Conservation (phyloP, 2,797 vertebrate genomes). For the Austrolebias charrua region DNA sequence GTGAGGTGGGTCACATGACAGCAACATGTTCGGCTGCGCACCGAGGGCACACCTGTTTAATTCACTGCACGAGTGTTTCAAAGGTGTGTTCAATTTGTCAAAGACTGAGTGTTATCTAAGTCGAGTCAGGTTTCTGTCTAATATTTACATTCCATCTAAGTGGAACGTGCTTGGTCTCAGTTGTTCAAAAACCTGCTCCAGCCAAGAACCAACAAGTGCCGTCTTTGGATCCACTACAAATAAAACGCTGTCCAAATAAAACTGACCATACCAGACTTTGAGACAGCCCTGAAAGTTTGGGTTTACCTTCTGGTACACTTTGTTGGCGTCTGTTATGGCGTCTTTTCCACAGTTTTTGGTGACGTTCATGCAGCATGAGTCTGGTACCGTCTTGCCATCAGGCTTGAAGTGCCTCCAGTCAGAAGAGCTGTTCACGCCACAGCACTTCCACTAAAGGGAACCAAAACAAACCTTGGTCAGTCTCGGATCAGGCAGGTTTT, state of each 20-base stretch:
- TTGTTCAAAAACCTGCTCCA: not conserved
- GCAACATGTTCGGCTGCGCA: not conserved
- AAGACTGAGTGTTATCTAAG: constrained; percentile 1
- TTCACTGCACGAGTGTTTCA: not conserved
- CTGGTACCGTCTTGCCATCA: constrained; percentile 63
- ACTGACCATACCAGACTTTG: not conserved
- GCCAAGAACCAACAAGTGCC: too few species aligned
- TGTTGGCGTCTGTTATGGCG: constrained; percentile 21
- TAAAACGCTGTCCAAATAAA: not conserved
- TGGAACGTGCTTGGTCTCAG: constrained; percentile 4
- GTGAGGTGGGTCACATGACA: too few species aligned
- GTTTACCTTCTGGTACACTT: constrained; percentile 74
- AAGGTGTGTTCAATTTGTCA: not conserved
- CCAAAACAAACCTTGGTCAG: constrained; percentile 6
- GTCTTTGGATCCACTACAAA: too few species aligned
- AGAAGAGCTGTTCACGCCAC: constrained; percentile 73
- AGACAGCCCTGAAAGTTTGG: not conserved
- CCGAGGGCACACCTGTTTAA: too few species aligned
- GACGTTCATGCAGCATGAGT: constrained; percentile 82
- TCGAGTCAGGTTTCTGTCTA: constrained; percentile 3
- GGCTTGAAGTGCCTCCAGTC: constrained; percentile 73
- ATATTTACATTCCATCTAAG: constrained; percentile 10
- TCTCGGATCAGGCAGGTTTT: not conserved
- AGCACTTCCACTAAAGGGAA: constrained; percentile 81
- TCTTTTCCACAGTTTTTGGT: constrained; percentile 55